Evolutionary conservation across 1,140 invertebrate genomes (phyloP).

Genomic region (Micrasema longulum): DNA sequence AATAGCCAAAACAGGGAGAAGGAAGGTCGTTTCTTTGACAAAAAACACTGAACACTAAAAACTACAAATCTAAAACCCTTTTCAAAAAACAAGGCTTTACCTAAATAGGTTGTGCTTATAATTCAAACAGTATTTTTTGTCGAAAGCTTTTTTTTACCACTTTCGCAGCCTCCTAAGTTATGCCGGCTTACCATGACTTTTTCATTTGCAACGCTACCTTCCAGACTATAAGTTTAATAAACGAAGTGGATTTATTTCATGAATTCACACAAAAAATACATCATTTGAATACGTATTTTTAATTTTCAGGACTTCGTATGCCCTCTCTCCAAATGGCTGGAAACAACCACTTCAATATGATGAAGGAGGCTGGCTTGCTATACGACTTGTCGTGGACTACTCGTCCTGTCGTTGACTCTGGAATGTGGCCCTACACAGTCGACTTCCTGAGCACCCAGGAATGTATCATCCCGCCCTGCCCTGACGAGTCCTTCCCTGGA

Average conservation of each 20-base stretch:
- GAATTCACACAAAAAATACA: no score
- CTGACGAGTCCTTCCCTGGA: conserved; percentile 71
- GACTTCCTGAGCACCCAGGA: conserved; percentile 74
- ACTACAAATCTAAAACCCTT: no score
- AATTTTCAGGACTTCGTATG: conserved; percentile 69
- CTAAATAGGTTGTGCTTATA: no score
- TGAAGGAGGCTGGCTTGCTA: conserved; percentile 63
- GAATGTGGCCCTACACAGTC: conserved; percentile 79
- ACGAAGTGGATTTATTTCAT: no score
- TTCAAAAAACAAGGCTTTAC: no score
- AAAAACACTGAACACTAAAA: neutral
- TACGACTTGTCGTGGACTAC: conserved; percentile 78
- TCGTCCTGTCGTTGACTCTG: conserved; percentile 65
- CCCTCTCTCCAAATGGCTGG: conserved; percentile 78
- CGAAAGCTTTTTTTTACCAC: no score
- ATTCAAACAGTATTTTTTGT: no score
- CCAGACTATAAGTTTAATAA: no score
- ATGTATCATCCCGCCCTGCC: conserved; percentile 74
- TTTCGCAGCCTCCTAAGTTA: no score
- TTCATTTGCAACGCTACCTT: no score
- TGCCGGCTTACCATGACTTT: no score
- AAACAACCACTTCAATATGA: conserved; percentile 68
- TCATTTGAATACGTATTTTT: no score
- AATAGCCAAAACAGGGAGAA: neutral
- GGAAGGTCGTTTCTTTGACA: neutral